phyloP scores from a whole-genome alignment of 1,140 invertebrate genomes.

The Dolichoris vasculosae region DNA sequence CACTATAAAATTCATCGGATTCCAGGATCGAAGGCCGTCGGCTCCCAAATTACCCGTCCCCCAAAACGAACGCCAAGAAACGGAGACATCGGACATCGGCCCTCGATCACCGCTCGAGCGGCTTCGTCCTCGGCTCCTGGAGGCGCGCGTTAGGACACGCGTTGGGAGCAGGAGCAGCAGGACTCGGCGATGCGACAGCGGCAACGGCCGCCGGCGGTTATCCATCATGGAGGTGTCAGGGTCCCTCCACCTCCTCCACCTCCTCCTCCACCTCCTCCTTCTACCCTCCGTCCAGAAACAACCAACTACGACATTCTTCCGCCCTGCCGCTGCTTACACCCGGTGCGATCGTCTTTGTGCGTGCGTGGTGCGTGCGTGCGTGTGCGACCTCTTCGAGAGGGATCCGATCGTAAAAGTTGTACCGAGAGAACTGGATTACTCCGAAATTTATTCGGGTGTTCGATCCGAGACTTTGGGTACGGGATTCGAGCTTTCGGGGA shows the following conservation, averaged over 20 bases:
- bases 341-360: neutral
- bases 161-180: neutral
- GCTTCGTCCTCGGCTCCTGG: slow-evolving; percentile 41
- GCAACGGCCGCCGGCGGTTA: slow-evolving; percentile 60
- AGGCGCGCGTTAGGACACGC: slow-evolving; percentile 16
- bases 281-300: slow-evolving; percentile 69
- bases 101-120: neutral
- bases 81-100: slow-evolving; percentile 27
- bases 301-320: slow-evolving; percentile 74
- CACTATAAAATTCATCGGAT: neutral
- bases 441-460: neutral
- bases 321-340: slow-evolving; percentile 12
- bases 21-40: neutral
- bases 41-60: slow-evolving; percentile 25
- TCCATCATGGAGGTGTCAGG: slow-evolving; percentile 73
- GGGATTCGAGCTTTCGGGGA: neutral
- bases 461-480: too few species aligned
- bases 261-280: slow-evolving; percentile 11
- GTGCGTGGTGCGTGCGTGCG: neutral
- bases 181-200: slow-evolving; percentile 20
- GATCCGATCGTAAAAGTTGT: slow-evolving; percentile 13
- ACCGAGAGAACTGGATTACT: slow-evolving; percentile 10
- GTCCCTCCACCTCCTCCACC: neutral
- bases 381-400: neutral
- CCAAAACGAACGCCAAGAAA: slow-evolving; percentile 27